Base-by-base conservation (phyloP, 1,140 invertebrate species). In the Adelges cooleyi region DNA sequence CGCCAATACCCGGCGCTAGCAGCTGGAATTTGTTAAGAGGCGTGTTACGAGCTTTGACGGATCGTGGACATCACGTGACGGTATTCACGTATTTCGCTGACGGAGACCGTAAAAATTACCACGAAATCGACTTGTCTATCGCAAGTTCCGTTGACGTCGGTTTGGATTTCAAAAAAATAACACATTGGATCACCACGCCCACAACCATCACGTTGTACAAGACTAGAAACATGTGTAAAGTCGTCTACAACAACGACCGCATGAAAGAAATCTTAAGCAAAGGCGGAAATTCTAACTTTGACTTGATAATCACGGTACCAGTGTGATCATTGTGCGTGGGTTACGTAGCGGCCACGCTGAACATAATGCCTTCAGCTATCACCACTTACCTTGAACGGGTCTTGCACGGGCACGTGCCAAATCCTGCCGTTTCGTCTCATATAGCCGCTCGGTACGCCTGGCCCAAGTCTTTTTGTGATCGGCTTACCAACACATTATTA, bases 11-110 rank as follows among this genome's bases (percentile, higher is more conserved):
- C 0, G 68, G 68, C 5, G 71, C 68, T 66, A 76, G 74, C 65
- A 75, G 76, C 65, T 73, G 70, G 54, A 53, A 69, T 25, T 78
- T 0, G 78, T 77, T 20, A 72, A 72, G 23, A 10, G 22, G 22
- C 29, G 68, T 76, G 5, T 65, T 75, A 20, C 51, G 68, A 5
- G 72, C 68, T 1, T 17, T 67, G 22, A 33, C 17, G 0, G 53
- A 33, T 4, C 27, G 42, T 18, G 66, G 66, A 6, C 53, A 67
- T 29, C 13, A 13, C 5, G 53, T 67, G 15, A 67, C 46, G 2
- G 42, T 59, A 2, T 50, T 59, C 27, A 67, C 52, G 5, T 40
- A 27, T 18, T 67, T 59, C 23, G 18, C 66, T 20, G 54, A 46
- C 22, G 9, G 4, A 8, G 20, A 36, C 23, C 10, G 18, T 17